Base-by-base conservation (phyloP, 2,113 vertebrate genomes). In the Gymnobelideus leadbeateri region DNA sequence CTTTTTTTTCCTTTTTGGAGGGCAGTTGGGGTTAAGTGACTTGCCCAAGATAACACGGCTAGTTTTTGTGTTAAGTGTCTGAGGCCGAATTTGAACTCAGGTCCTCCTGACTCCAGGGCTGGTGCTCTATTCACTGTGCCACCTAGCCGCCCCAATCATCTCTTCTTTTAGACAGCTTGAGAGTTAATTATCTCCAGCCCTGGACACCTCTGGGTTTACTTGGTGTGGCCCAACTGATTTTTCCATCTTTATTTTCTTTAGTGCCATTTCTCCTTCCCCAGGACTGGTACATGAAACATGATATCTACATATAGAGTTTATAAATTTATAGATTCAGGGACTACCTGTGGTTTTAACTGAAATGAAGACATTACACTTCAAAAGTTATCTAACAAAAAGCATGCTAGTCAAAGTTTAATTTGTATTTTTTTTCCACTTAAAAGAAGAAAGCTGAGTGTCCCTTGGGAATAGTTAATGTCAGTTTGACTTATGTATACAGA, bases 401-500 rank as follows among this genome's bases (percentile, higher is more conserved):
- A 94, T 53, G 94, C 5, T 77, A 68, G 54, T 91, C 51, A 25
- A 77, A 94, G 31, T 92, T 94, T 93, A 94, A 61, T 90, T 14
- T 77, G 37, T 77, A 21, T 19, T 84, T 19, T 19, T 84, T 23
- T 2, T 1, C 68, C 19, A 94, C 93, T 91, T 51, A 89, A 95
- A 92, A 55, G 46, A 89, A 93, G 7, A 54, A 91, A 94, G 84
- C 37, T n/a, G 28, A 68, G 31, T n/a, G 19, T 84, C 68, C 16
- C 19, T 84, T 84, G 68, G 89, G 9, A 89, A 3, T 14, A 95
- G 8, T 24, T 95, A 93, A 95, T 91, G 8, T 96, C 94, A 91
- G 92, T 91, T 95, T 94, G 28, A 93, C 89, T 26, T 93, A 50
- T 93, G 8, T 92, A 3, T 89, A 94, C 1, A 94, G 92, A 90